A percentile compares a stretch with the other conserved stretches of the same genome.
phyloP scores from a whole-genome alignment of 2,888 invertebrate genomes.

The Girardia tigrina region DNA sequence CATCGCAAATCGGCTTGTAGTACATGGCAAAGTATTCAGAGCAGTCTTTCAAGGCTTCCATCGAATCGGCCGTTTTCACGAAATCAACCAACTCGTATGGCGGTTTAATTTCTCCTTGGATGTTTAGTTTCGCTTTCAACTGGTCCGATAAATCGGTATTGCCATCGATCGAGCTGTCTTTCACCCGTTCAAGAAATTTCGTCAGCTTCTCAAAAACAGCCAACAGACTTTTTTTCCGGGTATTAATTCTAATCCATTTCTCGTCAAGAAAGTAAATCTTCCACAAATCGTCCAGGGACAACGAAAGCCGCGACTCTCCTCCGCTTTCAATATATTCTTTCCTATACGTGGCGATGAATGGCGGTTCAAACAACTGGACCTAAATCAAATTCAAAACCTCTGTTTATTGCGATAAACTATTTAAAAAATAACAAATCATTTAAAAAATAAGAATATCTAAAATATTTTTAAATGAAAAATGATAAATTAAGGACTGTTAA shows the following conservation, averaged over 20 bases:
- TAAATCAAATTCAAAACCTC: not conserved
- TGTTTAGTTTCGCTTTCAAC: slow-evolving; percentile 52
- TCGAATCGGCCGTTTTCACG: slow-evolving; percentile 44
- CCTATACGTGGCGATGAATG: slow-evolving; percentile 92
- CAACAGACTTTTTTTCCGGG: slow-evolving; percentile 67
- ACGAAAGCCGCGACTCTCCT: slow-evolving; percentile 39
- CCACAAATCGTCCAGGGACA: slow-evolving; percentile 89
- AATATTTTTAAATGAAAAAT: too few species aligned
- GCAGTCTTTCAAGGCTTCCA: slow-evolving; percentile 80
- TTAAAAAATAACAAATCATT: too few species aligned
- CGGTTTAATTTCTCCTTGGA: slow-evolving; percentile 57
- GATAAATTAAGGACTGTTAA: too few species aligned
- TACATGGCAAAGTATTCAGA: slow-evolving; percentile 81
- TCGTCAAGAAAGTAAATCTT: slow-evolving; percentile 88
- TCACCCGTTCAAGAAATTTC: not conserved
- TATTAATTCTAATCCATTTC: slow-evolving; percentile 58
- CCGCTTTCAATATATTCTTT: slow-evolving; percentile 93
- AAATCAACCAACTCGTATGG: slow-evolving; percentile 62
- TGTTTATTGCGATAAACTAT: too few species aligned
- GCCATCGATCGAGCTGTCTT: slow-evolving; percentile 9
- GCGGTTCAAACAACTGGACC: slow-evolving; percentile 47
- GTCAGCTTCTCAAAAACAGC: not conserved
- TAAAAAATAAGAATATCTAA: too few species aligned
- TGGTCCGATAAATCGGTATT: slow-evolving; percentile 40
- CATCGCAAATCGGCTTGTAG: slow-evolving; percentile 53